Evolutionary conservation across 1,140 invertebrate genomes (phyloP).

Genomic region (Hetaerina americana): DNA sequence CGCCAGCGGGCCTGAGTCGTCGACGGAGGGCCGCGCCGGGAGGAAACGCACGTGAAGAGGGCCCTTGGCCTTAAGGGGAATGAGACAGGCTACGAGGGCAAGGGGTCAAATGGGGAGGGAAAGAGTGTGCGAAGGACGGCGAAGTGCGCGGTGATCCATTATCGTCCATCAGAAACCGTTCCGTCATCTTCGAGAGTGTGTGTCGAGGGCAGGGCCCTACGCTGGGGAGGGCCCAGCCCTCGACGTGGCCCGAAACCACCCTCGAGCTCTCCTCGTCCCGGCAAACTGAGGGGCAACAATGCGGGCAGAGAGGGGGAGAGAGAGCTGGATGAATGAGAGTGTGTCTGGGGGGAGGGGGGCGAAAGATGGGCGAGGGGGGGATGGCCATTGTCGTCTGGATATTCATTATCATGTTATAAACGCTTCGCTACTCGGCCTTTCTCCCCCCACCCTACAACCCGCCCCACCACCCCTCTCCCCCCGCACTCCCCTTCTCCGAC

Average conservation of each 20-base stretch:
- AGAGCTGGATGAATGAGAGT: too few relatives aligned
- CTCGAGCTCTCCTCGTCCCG: too few relatives aligned
- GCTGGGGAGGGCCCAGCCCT: neutral
- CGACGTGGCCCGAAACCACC: neutral
- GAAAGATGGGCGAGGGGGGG: neutral
- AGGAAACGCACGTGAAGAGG: too few relatives aligned
- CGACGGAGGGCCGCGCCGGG: too few relatives aligned
- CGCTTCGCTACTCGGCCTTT: neutral
- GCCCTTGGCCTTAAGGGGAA: too few relatives aligned
- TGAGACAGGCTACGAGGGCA: too few relatives aligned
- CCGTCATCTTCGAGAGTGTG: neutral
- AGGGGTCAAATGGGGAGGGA: too few relatives aligned
- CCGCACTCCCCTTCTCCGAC: too few relatives aligned
- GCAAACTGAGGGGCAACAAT: neutral
- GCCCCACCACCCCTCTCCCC: neutral
- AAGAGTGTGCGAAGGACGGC: too few relatives aligned
- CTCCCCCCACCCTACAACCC: neutral
- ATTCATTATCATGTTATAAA: slow-evolving; percentile 1
- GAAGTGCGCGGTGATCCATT: neutral
- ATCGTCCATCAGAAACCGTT: neutral
- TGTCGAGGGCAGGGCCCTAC: neutral
- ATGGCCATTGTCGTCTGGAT: neutral
- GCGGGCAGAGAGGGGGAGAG: neutral
- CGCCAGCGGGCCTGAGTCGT: too few relatives aligned
- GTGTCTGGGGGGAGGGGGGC: neutral